These are phyloP conservation scores for Leucophenga varia DNA, from an alignment of 1,140 invertebrate genomes.

Conservation along the genomic window DNA sequence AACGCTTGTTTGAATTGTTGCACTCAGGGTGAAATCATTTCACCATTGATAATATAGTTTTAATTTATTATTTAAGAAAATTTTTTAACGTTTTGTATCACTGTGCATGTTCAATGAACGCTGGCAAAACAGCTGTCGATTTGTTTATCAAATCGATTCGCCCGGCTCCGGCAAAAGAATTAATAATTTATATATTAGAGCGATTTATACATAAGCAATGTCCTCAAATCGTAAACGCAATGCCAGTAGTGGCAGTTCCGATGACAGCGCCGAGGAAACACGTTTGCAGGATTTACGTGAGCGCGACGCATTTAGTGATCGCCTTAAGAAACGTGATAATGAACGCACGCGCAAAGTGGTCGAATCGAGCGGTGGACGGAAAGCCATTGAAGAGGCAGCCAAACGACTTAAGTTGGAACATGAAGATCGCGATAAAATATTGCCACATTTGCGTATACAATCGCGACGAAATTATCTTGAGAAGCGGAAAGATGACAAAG, in stretches of 20 bases:
- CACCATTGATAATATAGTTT: no score
- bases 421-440: conserved; percentile 80
- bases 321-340: conserved; percentile 89
- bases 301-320: conserved; percentile 89
- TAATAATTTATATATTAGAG: no score
- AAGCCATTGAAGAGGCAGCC: conserved; percentile 87
- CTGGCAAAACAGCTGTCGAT: no score
- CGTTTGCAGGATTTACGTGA: conserved; percentile 82
- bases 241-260: conserved; percentile 57
- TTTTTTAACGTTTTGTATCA: no score
- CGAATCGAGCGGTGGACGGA: conserved; percentile 68
- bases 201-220: no score
- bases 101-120: no score
- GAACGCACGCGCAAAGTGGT: conserved; percentile 82
- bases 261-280: conserved; percentile 68
- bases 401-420: conserved; percentile 86
- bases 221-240: conserved; percentile 21
- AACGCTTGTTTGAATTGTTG: no score
- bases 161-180: no score
- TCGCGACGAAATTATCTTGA: conserved; percentile 92
- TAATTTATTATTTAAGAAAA: no score
- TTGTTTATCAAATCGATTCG: no score
- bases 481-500: conserved; percentile 95
- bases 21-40: no score
- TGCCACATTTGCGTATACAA: conserved; percentile 86